phyloP scores from a whole-genome alignment of 2,888 invertebrate genomes.

The Loripinus fragilis region DNA sequence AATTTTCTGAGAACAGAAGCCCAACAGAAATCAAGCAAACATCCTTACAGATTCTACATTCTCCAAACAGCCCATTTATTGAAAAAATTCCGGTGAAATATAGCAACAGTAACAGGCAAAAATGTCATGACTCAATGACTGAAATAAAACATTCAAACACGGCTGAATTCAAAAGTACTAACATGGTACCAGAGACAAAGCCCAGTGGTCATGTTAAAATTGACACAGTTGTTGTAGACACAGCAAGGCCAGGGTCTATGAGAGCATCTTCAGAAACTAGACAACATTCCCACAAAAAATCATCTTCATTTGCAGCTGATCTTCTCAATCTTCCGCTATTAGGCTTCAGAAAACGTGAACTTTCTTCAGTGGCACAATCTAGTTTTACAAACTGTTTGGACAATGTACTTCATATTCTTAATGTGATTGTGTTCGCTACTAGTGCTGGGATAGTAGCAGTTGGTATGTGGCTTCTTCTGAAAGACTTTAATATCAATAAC shows the following conservation, averaged over 20 bases:
- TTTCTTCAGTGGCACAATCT: conserved; percentile 14
- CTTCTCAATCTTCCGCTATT: background rate
- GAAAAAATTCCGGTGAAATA: background rate
- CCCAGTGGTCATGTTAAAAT: background rate
- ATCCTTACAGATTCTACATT: background rate
- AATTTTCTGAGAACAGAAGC: background rate
- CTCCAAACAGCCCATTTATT: conserved; percentile 19
- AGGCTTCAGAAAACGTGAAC: conserved; percentile 1
- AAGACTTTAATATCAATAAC: conserved; percentile 51
- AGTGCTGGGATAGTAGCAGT: conserved; percentile 46
- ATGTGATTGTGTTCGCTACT: conserved; percentile 46
- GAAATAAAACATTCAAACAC: conserved; percentile 15
- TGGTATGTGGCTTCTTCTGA: conserved; percentile 52
- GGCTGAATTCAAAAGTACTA: background rate
- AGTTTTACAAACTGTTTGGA: conserved; percentile 47
- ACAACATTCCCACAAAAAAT: background rate
- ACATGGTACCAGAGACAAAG: background rate
- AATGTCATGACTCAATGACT: conserved; percentile 23
- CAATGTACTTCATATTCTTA: conserved; percentile 44
- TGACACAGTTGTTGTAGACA: background rate
- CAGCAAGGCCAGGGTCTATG: background rate
- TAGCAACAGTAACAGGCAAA: background rate
- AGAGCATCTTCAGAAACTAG: background rate
- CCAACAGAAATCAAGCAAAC: background rate
- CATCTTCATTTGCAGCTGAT: background rate